Conservation (phyloP, 2,888 invertebrate species). For the Eumacrocentrus americanus region DNA sequence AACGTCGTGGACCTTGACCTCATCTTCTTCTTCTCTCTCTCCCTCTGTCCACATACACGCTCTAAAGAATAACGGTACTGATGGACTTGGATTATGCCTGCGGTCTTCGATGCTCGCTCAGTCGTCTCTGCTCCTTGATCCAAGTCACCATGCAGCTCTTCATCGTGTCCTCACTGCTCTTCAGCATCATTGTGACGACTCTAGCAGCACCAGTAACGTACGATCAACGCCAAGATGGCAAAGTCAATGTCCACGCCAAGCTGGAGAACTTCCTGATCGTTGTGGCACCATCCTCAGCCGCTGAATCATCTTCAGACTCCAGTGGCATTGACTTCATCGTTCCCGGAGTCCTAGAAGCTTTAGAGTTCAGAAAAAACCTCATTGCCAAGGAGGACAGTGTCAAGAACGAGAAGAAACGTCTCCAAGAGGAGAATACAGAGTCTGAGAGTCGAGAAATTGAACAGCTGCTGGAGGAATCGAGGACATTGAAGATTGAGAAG, state of each 20-base stretch:
- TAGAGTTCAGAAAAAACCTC: constrained; percentile 10
- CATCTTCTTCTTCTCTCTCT: not conserved
- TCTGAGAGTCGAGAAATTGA: no score
- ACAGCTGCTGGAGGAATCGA: constrained; percentile 6
- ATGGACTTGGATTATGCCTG: constrained; percentile 1
- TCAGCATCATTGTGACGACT: constrained; percentile 35
- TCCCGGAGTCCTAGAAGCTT: constrained; percentile 7
- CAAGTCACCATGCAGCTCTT: constrained; percentile 24
- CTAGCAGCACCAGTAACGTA: constrained; percentile 60
- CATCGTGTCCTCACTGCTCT: constrained; percentile 11
- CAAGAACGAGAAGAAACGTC: not conserved
- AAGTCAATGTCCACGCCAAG: constrained; percentile 74
- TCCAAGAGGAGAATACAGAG: constrained; percentile 7
- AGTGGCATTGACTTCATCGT: constrained; percentile 8
- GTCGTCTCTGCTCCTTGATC: constrained; percentile 20
- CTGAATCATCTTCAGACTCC: not conserved
- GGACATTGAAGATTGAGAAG: not conserved
- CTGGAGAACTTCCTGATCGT: constrained; percentile 77
- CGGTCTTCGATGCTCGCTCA: constrained; percentile 11
- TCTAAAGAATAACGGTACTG: constrained; percentile 10
- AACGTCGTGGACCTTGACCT: constrained; percentile 13
- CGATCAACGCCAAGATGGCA: constrained; percentile 81
- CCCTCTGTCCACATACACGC: constrained; percentile 7
- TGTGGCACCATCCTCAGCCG: constrained; percentile 59
- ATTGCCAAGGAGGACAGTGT: not conserved